phyloP scores from a whole-genome alignment of 2,888 invertebrate species.

The Cheilosia urbana region DNA sequence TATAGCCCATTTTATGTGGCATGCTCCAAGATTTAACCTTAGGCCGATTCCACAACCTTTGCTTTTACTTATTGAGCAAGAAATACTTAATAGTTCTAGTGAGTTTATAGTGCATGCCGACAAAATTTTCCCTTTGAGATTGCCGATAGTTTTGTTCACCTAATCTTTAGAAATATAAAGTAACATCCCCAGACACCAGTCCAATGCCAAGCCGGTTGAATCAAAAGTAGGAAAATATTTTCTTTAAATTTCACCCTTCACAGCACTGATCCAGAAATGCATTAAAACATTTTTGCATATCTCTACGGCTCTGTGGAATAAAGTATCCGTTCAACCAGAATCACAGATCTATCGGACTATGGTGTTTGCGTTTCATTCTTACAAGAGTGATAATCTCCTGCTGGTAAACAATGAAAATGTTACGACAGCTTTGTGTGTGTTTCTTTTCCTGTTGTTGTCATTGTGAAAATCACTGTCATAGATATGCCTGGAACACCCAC shows the following conservation, averaged over 20 bases:
- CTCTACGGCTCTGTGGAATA: not conserved
- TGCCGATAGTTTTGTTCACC: no score
- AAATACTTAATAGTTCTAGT: no score
- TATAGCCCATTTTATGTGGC: no score
- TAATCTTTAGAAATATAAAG: constrained; percentile 2
- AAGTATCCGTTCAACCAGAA: constrained; percentile 39
- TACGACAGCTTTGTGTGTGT: constrained; percentile 72
- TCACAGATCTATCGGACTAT: constrained; percentile 32
- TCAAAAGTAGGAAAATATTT: constrained; percentile 49
- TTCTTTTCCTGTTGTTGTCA: constrained; percentile 51
- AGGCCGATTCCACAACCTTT: no score
- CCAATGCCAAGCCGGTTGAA: not conserved
- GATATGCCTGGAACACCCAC: constrained; percentile 49
- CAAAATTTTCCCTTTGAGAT: no score
- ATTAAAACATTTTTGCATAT: constrained; percentile 62
- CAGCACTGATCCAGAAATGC: constrained; percentile 16
- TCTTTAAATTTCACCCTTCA: constrained; percentile 72
- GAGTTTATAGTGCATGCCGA: no score
- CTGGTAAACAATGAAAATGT: constrained; percentile 61
- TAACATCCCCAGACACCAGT: not conserved
- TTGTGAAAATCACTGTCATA: constrained; percentile 64
- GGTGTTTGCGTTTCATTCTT: constrained; percentile 45
- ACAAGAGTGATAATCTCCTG: constrained; percentile 62
- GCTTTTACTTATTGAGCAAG: no score
- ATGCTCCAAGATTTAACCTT: no score